These are phyloP conservation scores for Dromococcyx pavoninus DNA, from an alignment of 2,797 vertebrate species.

Conservation along the genomic window DNA sequence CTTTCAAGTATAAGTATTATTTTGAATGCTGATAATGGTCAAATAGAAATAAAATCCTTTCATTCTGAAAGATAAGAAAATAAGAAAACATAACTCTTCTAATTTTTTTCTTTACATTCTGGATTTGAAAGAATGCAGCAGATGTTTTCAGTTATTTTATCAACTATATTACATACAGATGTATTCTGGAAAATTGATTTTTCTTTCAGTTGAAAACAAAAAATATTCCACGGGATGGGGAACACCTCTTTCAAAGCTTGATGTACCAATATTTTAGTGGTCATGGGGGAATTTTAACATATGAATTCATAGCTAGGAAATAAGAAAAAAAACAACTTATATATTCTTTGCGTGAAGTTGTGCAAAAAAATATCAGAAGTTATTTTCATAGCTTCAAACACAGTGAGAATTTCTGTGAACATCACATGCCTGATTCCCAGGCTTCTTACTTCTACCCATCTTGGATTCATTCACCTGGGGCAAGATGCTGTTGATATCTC, in stretches of 20 bases:
- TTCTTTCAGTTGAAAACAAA: constrained; percentile 22
- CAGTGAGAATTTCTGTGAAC: neutral
- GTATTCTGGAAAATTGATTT: constrained; percentile 50
- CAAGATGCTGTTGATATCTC: neutral
- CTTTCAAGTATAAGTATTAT: constrained; percentile 50
- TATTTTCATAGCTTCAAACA: neutral
- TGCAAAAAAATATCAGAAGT: neutral
- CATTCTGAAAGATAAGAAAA: constrained; percentile 47
- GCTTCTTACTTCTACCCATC: neutral
- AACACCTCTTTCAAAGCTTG: constrained; percentile 6
- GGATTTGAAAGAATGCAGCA: constrained; percentile 24
- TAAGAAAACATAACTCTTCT: constrained; percentile 11
- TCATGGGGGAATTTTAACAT: neutral
- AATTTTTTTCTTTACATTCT: constrained; percentile 15
- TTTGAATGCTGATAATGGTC: neutral
- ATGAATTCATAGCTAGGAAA: neutral
- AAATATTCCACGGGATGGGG: neutral
- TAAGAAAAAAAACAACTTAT: rapidly evolving
- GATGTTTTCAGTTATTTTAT: constrained; percentile 61
- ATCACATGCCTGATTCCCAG: rapidly evolving
- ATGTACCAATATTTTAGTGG: neutral
- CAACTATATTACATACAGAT: constrained; percentile 54
- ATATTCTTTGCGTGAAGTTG: neutral
- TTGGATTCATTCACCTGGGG: neutral
- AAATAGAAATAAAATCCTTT: constrained; percentile 32